These are phyloP conservation scores for Gari tellinella DNA, from an alignment of 2,888 invertebrate genomes.

Conservation along the genomic window DNA sequence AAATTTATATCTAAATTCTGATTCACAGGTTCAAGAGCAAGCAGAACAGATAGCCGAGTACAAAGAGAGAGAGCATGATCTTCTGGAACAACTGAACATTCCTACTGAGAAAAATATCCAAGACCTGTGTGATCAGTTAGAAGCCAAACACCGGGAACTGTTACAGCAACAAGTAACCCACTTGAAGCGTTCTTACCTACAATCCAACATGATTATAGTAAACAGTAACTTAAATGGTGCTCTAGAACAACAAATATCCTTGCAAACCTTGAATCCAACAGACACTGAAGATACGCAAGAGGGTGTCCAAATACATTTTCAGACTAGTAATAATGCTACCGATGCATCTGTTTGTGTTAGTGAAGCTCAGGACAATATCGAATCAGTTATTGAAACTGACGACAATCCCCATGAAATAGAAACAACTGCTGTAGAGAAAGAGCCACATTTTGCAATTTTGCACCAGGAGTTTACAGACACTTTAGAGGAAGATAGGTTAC, in stretches of 20 bases:
- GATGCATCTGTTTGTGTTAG: not conserved
- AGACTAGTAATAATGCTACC: not conserved
- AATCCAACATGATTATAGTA: conserved; percentile 37
- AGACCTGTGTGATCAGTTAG: conserved; percentile 61
- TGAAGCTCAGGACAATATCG: not conserved
- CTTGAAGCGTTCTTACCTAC: conserved; percentile 58
- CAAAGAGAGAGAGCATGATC: conserved; percentile 68
- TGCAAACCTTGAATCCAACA: conserved; percentile 22
- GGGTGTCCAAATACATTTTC: not conserved
- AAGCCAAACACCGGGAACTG: conserved; percentile 70
- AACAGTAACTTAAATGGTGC: conserved; percentile 10
- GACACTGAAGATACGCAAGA: not conserved
- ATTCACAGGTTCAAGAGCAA: conserved; percentile 62
- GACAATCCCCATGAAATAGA: not conserved
- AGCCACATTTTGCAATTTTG: conserved; percentile 22
- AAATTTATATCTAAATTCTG: too few species aligned
- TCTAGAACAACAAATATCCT: conserved; percentile 19
- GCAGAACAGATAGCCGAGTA: conserved; percentile 57
- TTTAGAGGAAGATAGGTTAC: conserved; percentile 21
- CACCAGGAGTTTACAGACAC: conserved; percentile 23
- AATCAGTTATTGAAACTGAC: not conserved
- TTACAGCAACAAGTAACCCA: conserved; percentile 67
- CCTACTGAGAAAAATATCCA: conserved; percentile 65
- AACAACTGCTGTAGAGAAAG: conserved; percentile 3
- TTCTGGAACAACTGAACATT: conserved; percentile 65